Conservation (phyloP, 2,888 invertebrate genomes). For the Drosophila peninsularis region DNA sequence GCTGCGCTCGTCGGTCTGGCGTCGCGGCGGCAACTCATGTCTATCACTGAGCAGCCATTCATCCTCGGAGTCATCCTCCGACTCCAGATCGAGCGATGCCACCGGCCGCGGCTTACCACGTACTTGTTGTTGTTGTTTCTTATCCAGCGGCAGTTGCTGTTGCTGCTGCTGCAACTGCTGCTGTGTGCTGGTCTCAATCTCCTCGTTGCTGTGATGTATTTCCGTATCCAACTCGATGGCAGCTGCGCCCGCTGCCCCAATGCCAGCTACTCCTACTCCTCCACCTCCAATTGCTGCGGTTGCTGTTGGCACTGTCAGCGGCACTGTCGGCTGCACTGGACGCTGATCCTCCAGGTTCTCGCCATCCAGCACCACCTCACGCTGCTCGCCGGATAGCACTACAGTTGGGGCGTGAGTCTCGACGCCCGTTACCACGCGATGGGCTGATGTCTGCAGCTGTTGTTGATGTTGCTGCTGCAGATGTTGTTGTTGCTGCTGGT, state of each 20-base stretch:
- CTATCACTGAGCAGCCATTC: slow-evolving; percentile 68
- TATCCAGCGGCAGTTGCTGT: slow-evolving; percentile 15
- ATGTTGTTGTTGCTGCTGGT: slow-evolving; percentile 26
- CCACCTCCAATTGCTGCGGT: too few species aligned
- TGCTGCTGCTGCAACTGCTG: slow-evolving; percentile 14
- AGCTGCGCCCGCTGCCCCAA: slow-evolving; percentile 7
- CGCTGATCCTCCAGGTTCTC: slow-evolving; percentile 86
- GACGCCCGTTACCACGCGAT: slow-evolving; percentile 75
- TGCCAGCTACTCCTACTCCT: slow-evolving; percentile 2
- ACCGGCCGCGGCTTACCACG: slow-evolving; percentile 42
- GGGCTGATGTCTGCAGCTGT: slow-evolving; percentile 38
- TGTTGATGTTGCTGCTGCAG: slow-evolving; percentile 24
- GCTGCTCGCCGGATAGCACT: slow-evolving; percentile 82
- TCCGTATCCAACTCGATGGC: slow-evolving; percentile 18
- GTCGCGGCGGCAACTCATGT: slow-evolving; percentile 70
- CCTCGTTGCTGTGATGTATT: slow-evolving; percentile 20
- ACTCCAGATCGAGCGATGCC: slow-evolving; percentile 68
- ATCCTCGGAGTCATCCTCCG: slow-evolving; percentile 81
- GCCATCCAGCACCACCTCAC: slow-evolving; percentile 87
- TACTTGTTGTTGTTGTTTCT: slow-evolving; percentile 43
- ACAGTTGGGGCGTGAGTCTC: slow-evolving; percentile 81
- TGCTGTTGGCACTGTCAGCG: slow-evolving; percentile 25
- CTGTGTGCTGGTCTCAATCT: slow-evolving; percentile 19
- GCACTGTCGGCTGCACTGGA: slow-evolving; percentile 22
- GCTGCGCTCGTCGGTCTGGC: slow-evolving; percentile 81